These are phyloP conservation scores for Physeter macrocephalus DNA, from an alignment of 2,113 vertebrate genomes.

Conservation along the genomic window DNA sequence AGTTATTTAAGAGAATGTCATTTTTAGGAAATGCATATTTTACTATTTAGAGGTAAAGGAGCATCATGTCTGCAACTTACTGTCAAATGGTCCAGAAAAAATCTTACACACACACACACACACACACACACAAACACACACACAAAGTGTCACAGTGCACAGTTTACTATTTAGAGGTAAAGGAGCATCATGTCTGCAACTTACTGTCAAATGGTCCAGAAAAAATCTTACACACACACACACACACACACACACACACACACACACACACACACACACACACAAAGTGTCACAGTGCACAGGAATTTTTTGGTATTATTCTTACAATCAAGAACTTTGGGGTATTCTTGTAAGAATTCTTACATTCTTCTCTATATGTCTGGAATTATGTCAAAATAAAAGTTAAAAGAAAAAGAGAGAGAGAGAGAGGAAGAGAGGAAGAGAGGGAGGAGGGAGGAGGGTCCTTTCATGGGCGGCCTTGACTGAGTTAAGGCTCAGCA, in stretches of 20 bases:
- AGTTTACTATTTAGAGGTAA: background rate
- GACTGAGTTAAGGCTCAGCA: background rate
- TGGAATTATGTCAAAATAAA: background rate
- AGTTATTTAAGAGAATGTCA: background rate
- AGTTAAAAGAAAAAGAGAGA: background rate
- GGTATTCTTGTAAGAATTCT: background rate
- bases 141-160: background rate
- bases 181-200: background rate
- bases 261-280: no score
- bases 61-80: background rate
- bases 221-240: background rate
- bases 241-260: background rate
- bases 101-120: background rate
- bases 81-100: background rate
- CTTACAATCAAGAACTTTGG: background rate
- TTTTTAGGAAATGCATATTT: background rate
- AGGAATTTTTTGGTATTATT: background rate
- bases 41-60: background rate
- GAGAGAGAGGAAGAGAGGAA: background rate
- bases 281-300: fast-evolving
- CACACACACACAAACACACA: background rate
- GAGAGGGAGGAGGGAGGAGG: background rate
- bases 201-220: background rate
- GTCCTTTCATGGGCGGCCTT: background rate
- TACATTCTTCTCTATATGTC: background rate